A percentile compares a stretch with the other conserved stretches of the same genome.
phyloP scores from a whole-genome alignment of 2,797 vertebrate species.

The Dendrocincla tyrannina region DNA sequence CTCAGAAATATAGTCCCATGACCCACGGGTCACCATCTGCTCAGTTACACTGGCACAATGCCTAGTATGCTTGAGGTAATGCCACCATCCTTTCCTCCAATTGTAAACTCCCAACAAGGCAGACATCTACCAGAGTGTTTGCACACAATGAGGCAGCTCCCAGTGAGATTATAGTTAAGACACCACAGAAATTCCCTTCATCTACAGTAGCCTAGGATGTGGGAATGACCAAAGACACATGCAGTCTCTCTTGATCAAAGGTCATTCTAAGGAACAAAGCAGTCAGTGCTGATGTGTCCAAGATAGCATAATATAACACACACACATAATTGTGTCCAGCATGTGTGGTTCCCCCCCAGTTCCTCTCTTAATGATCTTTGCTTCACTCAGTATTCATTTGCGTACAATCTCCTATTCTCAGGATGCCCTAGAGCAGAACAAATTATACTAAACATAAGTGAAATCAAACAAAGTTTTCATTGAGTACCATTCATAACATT shows the following conservation, averaged over 20 bases:
- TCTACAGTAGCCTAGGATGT: conserved; percentile 75
- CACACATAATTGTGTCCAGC: conserved; percentile 66
- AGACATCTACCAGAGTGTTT: conserved; percentile 73
- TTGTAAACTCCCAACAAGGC: conserved; percentile 73
- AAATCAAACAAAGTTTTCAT: conserved; percentile 71
- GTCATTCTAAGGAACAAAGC: conserved; percentile 74
- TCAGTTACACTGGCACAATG: conserved; percentile 84
- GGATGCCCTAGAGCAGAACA: conserved; percentile 73
- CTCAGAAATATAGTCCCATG: conserved; percentile 81
- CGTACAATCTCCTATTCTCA: conserved; percentile 69
- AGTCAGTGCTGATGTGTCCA: conserved; percentile 71
- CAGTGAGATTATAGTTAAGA: conserved; percentile 74
- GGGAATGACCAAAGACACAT: conserved; percentile 76
- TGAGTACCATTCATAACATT: conserved; percentile 67
- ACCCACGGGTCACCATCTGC: conserved; percentile 86
- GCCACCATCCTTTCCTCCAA: conserved; percentile 77
- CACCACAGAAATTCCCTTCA: conserved; percentile 71
- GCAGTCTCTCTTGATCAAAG: conserved; percentile 74
- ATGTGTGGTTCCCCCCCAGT: conserved; percentile 71
- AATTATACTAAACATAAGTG: conserved; percentile 71
- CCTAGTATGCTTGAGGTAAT: conserved; percentile 76
- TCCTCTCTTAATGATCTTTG: conserved; percentile 74
- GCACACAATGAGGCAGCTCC: conserved; percentile 75
- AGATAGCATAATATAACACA: conserved; percentile 71
- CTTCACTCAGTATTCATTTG: conserved; percentile 71